Evolutionary conservation across 2,113 vertebrate species (phyloP), one percentile per base, ranked within the genome.

Genomic region (Sylvicapra grimmia): DNA sequence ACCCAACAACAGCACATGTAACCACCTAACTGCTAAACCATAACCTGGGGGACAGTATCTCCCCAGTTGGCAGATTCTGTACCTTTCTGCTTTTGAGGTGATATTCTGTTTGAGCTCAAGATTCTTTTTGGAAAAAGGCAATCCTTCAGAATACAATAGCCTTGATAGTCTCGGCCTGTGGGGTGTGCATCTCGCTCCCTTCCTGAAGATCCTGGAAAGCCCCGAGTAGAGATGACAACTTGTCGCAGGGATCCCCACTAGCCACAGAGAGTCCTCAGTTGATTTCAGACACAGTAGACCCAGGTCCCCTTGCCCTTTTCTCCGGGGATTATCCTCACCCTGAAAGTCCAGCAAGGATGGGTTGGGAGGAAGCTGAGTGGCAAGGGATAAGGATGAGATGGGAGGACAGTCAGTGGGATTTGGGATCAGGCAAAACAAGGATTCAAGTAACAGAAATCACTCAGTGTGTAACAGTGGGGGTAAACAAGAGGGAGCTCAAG

Each of bases 401-500:
- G 68, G 47, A 68, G 16, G 14, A 65, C n/a, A 40, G 40, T 33
- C 80, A 13, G 4, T 31, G 49, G 87, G 53, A 65, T 87, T 68
- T 68, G 40, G n/a, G 51, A 77, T 13, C 29, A 75, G 83, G 56
- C 8, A 58, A 82, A 72, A 56, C 14, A 49, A 84, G 29, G 68
- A 31, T 29, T 53, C 85, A 54, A 49, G 89, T 61, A 93, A n/a
- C 6, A 91, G 79, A 86, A 89, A 49, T 75, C 49, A 54, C n/a
- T 49, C 19, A 40, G 44, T 56, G 11, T 13, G 47, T 40, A 8
- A 16, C 3, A 44, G 65, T 51, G 27, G 54, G 47, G 27, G 13
- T 36, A 96, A 83, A 19, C 21, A n/a, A 92, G 63, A 59, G 29
- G n/a, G 75, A 83, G 53, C 59, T 86, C 77, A 65, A 19, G 63